Evolutionary conservation across 37 sponge, comb jelly and placozoan species (phyloP).

Genomic region (Ephydatia muelleri): DNA sequence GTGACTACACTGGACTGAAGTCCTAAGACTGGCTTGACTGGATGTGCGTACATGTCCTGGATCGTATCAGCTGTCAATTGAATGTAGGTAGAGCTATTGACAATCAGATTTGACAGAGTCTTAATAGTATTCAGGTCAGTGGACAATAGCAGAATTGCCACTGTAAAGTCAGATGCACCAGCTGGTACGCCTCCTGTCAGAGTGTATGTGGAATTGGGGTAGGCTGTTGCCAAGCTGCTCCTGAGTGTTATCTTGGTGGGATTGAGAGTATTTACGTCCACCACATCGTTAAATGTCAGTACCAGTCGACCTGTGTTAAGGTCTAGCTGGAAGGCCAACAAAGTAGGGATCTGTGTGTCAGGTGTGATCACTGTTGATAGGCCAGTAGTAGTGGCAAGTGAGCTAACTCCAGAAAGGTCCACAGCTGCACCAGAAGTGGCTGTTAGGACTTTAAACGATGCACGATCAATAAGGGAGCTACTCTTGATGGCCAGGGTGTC

Average conservation of each 20-base stretch:
- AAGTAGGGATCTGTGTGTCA: conserved; percentile 57
- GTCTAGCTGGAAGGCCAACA: conserved; percentile 63
- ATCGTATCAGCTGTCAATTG: conserved; percentile 38
- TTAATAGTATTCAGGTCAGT: conserved; percentile 77
- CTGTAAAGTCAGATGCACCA: conserved; percentile 27
- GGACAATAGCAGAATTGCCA: conserved; percentile 38
- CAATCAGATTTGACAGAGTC: conserved; percentile 38
- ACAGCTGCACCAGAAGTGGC: conserved; percentile 33
- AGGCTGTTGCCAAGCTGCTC: conserved; percentile 24
- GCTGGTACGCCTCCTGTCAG: conserved; percentile 63
- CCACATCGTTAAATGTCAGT: conserved; percentile 79
- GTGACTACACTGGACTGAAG: conserved; percentile 32
- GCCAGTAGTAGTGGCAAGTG: conserved; percentile 26
- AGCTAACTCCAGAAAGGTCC: conserved; percentile 65
- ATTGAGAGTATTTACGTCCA: conserved; percentile 48
- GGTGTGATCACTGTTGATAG: conserved; percentile 13
- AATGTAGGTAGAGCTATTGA: conserved; percentile 56
- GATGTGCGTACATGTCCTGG: conserved; percentile 23
- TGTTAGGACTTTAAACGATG: conserved; percentile 30
- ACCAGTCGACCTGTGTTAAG: conserved; percentile 60
- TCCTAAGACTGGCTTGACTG: conserved; percentile 32
- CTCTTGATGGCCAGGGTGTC: conserved; percentile 60
- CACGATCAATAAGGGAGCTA: conserved; percentile 42
- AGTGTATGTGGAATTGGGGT: conserved; percentile 51
- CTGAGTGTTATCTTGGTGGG: conserved; percentile 59